Conservation (phyloP, 2,113 vertebrate genomes). For the Sylvietta virens region DNA sequence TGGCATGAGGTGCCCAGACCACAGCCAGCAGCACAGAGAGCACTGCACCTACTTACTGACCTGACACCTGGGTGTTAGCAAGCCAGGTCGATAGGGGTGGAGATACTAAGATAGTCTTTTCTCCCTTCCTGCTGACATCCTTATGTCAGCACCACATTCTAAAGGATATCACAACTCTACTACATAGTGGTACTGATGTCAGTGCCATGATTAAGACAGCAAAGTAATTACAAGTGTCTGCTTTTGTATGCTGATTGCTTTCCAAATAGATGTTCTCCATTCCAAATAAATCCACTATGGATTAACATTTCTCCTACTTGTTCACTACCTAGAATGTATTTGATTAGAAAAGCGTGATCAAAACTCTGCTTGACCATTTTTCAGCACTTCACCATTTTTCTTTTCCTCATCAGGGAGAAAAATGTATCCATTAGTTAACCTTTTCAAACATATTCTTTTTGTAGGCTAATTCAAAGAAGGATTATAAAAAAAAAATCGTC, state of each 20-base stretch:
- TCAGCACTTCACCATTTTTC: slow-evolving; percentile 40
- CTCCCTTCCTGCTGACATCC: not conserved
- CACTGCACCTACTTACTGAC: not conserved
- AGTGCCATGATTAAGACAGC: slow-evolving; percentile 18
- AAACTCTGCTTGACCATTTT: slow-evolving; percentile 54
- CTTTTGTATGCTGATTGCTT: slow-evolving; percentile 39
- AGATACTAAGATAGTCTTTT: not conserved
- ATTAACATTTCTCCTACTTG: slow-evolving; percentile 38
- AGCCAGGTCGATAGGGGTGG: not conserved
- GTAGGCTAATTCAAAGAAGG: slow-evolving; percentile 46
- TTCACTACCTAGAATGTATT: not conserved
- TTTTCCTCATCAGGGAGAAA: slow-evolving; percentile 45
- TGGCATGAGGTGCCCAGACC: fast-evolving
- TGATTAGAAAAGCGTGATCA: slow-evolving; percentile 38
- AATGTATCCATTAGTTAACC: slow-evolving; percentile 53
- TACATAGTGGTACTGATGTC: not conserved
- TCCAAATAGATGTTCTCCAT: slow-evolving; percentile 31
- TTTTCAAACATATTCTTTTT: slow-evolving; percentile 52
- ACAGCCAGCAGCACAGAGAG: not conserved
- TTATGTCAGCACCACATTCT: not conserved
- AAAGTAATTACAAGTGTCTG: slow-evolving; percentile 47
- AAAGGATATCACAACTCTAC: not conserved
- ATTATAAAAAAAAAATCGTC: slow-evolving; percentile 18
- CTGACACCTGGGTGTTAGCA: not conserved
- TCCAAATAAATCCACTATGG: slow-evolving; percentile 33